Base-by-base conservation (phyloP, 2,888 invertebrate genomes). In the Carterocephalus palaemon region DNA sequence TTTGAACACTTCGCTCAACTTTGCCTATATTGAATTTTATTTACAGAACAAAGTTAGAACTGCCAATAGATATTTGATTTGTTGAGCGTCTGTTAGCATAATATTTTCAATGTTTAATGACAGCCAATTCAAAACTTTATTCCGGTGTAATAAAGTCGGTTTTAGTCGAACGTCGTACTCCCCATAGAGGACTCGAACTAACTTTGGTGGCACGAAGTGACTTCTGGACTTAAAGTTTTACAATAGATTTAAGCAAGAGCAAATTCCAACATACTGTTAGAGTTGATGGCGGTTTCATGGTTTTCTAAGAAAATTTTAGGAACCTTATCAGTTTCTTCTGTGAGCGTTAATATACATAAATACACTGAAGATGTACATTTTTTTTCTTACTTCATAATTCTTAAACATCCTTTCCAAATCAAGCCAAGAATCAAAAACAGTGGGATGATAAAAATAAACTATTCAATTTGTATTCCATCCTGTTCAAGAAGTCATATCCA, bases 211-310 rank as follows among this genome's bases (percentile, higher is more conserved):
- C 20, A 10, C 34, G 22, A 34, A 43, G 20, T 29, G 43, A 22
- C 36, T 36, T 43, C 29, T 29, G 36, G 43, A 43, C 43, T 43
- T 41, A 38, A 52, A 50, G 43, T 50, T 53, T 47, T 46, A 51
- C 46, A 53, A 47, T 47, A 42, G 49, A 46, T 39, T 49, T 39
- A 47, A 51, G 47, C 31, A 36, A 31, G 28, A 28, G 36, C 43
- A 20, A 42, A 42, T 42, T 42, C 33, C 26, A 22, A 41, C 32
- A 41, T 33, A 26, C 33, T 42, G 33, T 36, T 36, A 36, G 22
- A 8, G 36, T 22, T 28, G 34, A 23, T 19, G 26, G 26, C 36
- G 36, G 32, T 33, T 33, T 12, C 24, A 2, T 10, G 12, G 41
- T 23, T 41, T 28, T 43, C 28, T n/a, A n/a, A 22, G 8, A 15